Evolutionary conservation across 64 coral and sea anemone genomes (phyloP).

Genomic region (Porites australiensis): DNA sequence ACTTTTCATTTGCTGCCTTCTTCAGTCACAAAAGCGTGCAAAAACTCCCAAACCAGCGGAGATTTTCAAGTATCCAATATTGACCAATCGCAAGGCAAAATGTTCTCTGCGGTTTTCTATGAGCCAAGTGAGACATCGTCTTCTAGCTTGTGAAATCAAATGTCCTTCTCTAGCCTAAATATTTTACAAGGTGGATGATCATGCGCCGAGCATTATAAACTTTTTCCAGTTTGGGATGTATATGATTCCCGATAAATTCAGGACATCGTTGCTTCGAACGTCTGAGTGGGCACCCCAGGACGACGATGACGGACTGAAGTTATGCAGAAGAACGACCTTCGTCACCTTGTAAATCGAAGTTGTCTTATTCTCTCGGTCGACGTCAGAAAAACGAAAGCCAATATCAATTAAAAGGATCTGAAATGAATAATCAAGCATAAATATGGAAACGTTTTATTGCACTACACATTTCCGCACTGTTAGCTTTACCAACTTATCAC

Average conservation of each 20-base stretch:
- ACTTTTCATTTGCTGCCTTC: too few relatives aligned
- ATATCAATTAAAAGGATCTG: not conserved
- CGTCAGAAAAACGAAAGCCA: not conserved
- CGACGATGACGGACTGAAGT: too few relatives aligned
- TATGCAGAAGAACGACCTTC: not conserved
- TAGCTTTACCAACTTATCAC: too few relatives aligned
- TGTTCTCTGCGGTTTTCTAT: not conserved
- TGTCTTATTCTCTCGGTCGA: too few relatives aligned
- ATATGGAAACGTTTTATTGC: too few relatives aligned
- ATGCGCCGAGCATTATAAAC: too few relatives aligned
- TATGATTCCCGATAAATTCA: too few relatives aligned
- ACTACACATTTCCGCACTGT: too few relatives aligned
- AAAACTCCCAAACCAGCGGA: not conserved
- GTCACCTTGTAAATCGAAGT: not conserved
- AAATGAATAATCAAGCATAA: not conserved
- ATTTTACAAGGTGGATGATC: too few relatives aligned
- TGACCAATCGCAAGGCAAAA: not conserved
- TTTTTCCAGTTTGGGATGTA: too few relatives aligned
- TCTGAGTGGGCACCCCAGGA: too few relatives aligned
- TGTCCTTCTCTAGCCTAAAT: not conserved
- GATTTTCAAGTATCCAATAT: not conserved
- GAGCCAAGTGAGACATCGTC: not conserved
- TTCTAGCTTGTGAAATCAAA: not conserved
- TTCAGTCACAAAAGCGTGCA: not conserved
- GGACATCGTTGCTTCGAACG: too few relatives aligned